Evolutionary conservation across 2,888 invertebrate genomes (phyloP), one percentile per base, ranked within the genome.

Genomic region (Epirrita christyi): DNA sequence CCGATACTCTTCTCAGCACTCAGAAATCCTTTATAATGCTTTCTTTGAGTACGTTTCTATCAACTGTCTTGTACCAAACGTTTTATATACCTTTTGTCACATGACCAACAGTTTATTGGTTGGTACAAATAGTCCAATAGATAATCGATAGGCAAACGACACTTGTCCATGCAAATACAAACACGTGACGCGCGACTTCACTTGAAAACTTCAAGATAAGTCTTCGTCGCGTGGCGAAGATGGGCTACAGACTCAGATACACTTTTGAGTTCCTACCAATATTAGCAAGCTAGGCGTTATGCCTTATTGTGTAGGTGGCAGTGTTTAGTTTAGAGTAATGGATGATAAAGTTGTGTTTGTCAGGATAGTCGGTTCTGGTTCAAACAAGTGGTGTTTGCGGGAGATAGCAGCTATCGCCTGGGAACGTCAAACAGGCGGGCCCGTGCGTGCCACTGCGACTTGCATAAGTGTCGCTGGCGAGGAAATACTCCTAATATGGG

Each of bases 401-500:
- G 83, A 91, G 91, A 92, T 92, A 91, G 84, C 81, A 68, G 81
- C 75, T 90, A 91, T 91, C 90, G 86, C 91, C 89, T 91, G 91
- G 85, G 91, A 91, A 91, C 86, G 70, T 80, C 85, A 91, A 92
- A 92, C 86, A 91, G 86, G 81, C 85, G 83, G 73, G 85, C 72
- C 82, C 66, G 76, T 60, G 84, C 88, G 85, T 82, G 86, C 86
- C 86, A 83, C 85, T 76, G 71, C 36, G 41, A 47, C 81, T 88
- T 84, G 78, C 85, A 78, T 75, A 82, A 83, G 67, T 71, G 71
- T 75, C 75, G 72, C 75, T 73, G 72, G 68, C 66, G 64, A 75
- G 72, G 73, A 76, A 76, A 76, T 77, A 72, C 74, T 71, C 63
- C 59, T 51, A 55, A 62, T 55, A 64, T 55, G 60, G 59, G 55